These are phyloP conservation scores for Dryoscopus gambensis DNA, from an alignment of 2,113 vertebrate species.

Conservation along the genomic window DNA sequence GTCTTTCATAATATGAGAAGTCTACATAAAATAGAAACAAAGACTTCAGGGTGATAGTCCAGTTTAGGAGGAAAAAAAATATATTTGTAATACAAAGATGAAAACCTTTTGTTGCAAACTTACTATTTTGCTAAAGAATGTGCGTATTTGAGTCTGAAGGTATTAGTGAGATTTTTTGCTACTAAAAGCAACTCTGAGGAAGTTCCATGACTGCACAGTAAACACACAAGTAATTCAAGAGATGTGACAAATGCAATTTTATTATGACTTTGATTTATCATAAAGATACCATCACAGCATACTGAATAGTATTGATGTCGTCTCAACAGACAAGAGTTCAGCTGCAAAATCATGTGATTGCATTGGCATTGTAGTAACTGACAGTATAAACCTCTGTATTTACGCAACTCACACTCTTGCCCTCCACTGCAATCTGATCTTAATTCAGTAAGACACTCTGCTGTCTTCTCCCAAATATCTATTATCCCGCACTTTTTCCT, in stretches of 20 bases:
- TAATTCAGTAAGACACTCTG: background rate
- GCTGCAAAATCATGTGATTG: background rate
- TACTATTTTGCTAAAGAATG: background rate
- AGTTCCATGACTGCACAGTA: background rate
- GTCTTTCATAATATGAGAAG: background rate
- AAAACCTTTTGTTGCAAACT: background rate
- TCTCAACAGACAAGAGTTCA: background rate
- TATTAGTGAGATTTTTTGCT: background rate
- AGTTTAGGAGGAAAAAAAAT: background rate
- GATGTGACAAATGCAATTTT: background rate
- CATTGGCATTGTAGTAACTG: background rate
- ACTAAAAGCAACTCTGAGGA: background rate
- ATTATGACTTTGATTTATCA: background rate
- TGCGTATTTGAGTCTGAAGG: background rate
- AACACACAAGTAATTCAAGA: background rate
- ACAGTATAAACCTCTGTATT: background rate
- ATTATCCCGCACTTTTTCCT: background rate
- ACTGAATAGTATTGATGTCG: rapidly evolving
- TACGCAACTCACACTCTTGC: background rate
- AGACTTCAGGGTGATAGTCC: background rate
- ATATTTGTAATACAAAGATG: background rate
- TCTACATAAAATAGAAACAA: background rate
- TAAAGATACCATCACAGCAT: background rate
- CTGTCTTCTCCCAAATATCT: background rate
- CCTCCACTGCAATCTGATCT: background rate